A percentile compares a stretch with the other conserved stretches of the same genome.
Conservation (phyloP, 92 coral and sea anemone genomes). For the Umimayanthus chanpuru region DNA sequence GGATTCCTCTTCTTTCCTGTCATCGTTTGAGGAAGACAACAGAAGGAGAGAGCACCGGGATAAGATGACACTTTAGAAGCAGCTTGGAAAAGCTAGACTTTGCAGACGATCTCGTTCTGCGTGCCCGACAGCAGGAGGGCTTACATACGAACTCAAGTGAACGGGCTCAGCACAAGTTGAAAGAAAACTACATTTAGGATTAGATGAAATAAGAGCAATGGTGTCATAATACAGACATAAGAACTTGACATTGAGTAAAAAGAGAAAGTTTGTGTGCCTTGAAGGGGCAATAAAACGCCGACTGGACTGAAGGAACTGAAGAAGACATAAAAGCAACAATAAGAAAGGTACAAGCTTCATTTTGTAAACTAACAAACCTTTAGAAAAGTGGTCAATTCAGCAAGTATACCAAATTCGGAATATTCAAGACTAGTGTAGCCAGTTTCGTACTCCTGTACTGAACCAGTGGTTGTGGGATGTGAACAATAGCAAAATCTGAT, state of each 20-base stretch:
- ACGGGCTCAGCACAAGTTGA: neutral
- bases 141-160: neutral
- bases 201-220: neutral
- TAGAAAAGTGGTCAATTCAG: neutral
- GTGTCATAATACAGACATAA: neutral
- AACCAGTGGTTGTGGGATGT: neutral
- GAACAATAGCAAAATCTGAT: neutral
- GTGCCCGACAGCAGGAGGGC: neutral
- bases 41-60: neutral
- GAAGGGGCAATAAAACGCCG: neutral
- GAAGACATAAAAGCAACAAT: neutral
- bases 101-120: neutral
- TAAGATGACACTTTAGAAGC: neutral
- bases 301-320: neutral
- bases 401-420: neutral
- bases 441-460: neutral
- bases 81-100: neutral
- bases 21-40: neutral
- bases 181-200: neutral
- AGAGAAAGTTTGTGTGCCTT: neutral
- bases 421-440: neutral
- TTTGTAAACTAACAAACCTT: neutral
- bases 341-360: neutral
- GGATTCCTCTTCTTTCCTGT: neutral
- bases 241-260: neutral